Percentiles rank a stretch among this genome's conserved stretches.
phyloP scores from a whole-genome alignment of 2,797 vertebrate species.

The Leptatherina wallacei region DNA sequence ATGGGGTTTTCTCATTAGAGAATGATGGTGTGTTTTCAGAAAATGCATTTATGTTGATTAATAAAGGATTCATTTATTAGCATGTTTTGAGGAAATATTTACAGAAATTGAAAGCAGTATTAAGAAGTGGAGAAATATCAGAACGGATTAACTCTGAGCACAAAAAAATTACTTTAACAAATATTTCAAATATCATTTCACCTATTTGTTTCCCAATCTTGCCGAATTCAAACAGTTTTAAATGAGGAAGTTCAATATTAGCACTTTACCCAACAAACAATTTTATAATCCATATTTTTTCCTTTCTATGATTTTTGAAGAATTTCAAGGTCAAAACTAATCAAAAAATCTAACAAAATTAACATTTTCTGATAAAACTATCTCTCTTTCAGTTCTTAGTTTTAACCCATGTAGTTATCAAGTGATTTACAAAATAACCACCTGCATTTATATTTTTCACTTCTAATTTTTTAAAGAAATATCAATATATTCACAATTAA shows the following conservation, averaged over 20 bases:
- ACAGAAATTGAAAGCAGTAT: constrained; percentile 3
- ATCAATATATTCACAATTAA: background rate
- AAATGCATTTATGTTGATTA: constrained; percentile 10
- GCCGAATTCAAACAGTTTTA: background rate
- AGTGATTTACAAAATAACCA: background rate
- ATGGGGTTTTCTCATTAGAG: constrained; percentile 31
- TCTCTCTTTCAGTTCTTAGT: background rate
- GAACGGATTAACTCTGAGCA: background rate
- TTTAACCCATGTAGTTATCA: background rate
- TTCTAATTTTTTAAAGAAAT: constrained; percentile 8
- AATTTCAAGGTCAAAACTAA: background rate
- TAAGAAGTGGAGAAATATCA: background rate
- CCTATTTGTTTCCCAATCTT: background rate
- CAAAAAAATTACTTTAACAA: background rate
- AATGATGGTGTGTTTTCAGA: constrained; percentile 11
- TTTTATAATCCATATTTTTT: background rate
- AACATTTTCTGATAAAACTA: background rate
- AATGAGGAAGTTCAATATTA: background rate
- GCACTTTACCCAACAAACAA: constrained; percentile 6
- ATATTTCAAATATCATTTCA: background rate
- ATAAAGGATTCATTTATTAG: constrained; percentile 13
- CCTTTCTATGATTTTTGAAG: constrained; percentile 1
- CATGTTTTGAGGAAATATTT: constrained; percentile 11
- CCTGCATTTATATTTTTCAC: background rate
- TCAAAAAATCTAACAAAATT: background rate